Evolutionary conservation across 2,113 vertebrate genomes (phyloP), one percentile per base, ranked within the genome.

Genomic region (Alces alces): DNA sequence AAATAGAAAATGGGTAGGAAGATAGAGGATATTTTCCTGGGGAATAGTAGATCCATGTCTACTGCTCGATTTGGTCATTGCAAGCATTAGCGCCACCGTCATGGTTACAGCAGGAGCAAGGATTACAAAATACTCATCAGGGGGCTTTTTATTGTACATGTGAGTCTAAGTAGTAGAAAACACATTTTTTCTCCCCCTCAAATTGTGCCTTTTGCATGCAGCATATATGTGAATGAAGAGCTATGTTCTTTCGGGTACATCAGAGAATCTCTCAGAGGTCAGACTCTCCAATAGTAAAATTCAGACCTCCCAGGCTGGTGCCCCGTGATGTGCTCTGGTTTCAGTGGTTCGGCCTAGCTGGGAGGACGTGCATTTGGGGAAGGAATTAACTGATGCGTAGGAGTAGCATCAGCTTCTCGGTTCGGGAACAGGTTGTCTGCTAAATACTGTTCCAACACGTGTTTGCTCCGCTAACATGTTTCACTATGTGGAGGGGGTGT

Each of bases 401-500:
- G 89, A 58, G 36, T 19, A 27, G n/a, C 91, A 93, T 96, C 88
- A 96, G 82, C 54, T 64, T 84, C 95, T 73, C 95, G 88, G 92
- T 17, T 5, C 82, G 93, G 61, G 25, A 36, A 28, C 30, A 28
- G 91, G 87, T 86, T 94, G 54, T 64, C 86, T 85, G 54, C 80
- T 91, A 80, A 50, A 83, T 85, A 89, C 70, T 27, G 4, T 89
- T 89, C 52, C 23, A 79, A 36, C 84, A 91, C 76, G 43, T 43
- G 58, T 95, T 96, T 91, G 89, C 90, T 57, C 84, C 36, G 54
- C 86, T 36, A 66, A 45, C 36, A 2, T 86, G 54, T 76, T 92
- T 90, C 58, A 19, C 82, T 17, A 12, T 39, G 55, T 47, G 58
- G 60, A 91, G 15, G 52, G 25, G 33, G 61, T 45, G 43, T 86